Percentiles rank a stretch among this genome's conserved stretches.
Evolutionary conservation across 2,113 vertebrate genomes (phyloP).

Genomic region (Zapornia atra): DNA sequence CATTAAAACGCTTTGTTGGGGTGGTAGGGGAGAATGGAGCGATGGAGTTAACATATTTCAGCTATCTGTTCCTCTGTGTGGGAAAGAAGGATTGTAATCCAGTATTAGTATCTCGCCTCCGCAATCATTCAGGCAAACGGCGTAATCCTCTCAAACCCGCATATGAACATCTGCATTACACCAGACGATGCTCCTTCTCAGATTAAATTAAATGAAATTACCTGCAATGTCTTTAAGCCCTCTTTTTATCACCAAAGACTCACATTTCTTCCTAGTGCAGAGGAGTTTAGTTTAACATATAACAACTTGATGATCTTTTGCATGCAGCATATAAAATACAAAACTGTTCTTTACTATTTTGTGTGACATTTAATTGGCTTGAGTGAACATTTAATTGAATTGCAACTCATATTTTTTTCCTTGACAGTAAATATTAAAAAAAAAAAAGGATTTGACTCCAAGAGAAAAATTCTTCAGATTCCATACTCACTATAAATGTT

Average conservation of each 20-base stretch:
- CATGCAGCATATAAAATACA: neutral
- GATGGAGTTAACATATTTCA: neutral
- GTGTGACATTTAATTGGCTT: neutral
- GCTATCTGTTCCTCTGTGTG: neutral
- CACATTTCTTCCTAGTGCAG: neutral
- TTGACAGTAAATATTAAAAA: neutral
- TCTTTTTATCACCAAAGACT: neutral
- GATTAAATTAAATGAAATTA: conserved; percentile 49
- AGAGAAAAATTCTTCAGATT: neutral
- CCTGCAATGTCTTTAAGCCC: neutral
- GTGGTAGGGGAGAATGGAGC: neutral
- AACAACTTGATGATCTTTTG: neutral
- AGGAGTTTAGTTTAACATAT: neutral
- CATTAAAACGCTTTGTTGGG: neutral
- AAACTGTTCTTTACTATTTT: neutral
- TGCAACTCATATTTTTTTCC: neutral
- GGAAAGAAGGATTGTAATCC: conserved; percentile 2
- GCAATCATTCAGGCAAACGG: neutral
- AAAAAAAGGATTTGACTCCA: neutral
- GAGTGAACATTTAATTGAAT: neutral
- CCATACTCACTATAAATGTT: neutral
- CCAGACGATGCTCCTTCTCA: neutral
- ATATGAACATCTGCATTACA: neutral
- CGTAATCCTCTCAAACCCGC: conserved; percentile 15
- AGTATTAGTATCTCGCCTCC: neutral